Evolutionary conservation across 2,888 invertebrate genomes (phyloP).

Genomic region (Dascillus cervinus): DNA sequence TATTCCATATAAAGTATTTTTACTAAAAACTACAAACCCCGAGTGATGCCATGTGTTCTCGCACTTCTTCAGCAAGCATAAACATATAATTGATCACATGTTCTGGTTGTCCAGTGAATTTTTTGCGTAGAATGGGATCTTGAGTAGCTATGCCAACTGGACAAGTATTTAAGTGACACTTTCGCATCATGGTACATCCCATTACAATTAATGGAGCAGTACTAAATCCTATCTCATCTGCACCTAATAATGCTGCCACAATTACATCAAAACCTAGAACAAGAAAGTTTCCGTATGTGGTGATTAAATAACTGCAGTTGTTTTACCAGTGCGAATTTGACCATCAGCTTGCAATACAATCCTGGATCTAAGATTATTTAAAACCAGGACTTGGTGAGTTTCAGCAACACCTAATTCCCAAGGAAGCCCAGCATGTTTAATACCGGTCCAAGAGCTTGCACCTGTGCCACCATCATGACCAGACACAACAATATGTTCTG

Average conservation of each 20-base stretch:
- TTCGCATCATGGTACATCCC: constrained; percentile 99
- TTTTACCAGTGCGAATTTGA: constrained; percentile 80
- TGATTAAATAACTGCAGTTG: no score
- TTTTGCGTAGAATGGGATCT: constrained; percentile 89
- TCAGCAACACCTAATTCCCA: constrained; percentile 99
- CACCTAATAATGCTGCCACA: constrained; percentile 91
- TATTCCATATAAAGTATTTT: background rate
- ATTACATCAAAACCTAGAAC: constrained; percentile 81
- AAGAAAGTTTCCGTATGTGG: no score
- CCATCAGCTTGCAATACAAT: constrained; percentile 96
- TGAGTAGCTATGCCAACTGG: constrained; percentile 99
- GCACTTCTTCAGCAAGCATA: constrained; percentile 95
- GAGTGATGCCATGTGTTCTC: constrained; percentile 82
- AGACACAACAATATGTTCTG: constrained; percentile 96
- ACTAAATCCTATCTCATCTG: constrained; percentile 98
- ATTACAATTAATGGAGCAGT: constrained; percentile 96
- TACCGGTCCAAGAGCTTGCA: constrained; percentile 98
- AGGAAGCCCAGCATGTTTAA: constrained; percentile 94
- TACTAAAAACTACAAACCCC: constrained; percentile 58
- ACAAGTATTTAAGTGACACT: constrained; percentile 98
- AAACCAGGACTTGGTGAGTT: constrained; percentile 92
- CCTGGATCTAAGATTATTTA: constrained; percentile 88
- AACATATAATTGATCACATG: constrained; percentile 97
- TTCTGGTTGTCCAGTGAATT: constrained; percentile 96
- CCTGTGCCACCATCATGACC: constrained; percentile 99